A percentile compares a stretch with the other conserved stretches of the same genome.
Evolutionary conservation across 2,888 invertebrate genomes (phyloP).

Genomic region (Dione vanillae): DNA sequence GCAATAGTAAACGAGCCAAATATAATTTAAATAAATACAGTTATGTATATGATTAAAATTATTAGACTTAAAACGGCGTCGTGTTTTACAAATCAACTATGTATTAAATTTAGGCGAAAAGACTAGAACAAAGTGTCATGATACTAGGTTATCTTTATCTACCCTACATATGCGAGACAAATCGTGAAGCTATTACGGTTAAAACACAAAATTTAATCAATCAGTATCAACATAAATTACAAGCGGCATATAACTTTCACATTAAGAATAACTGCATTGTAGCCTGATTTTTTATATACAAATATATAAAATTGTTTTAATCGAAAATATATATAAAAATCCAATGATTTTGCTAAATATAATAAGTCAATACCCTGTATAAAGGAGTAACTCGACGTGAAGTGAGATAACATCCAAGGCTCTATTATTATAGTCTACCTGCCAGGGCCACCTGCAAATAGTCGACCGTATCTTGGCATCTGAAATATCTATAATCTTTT

Average conservation of each 20-base stretch:
- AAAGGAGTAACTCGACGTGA: constrained; percentile 3
- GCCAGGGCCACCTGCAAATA: constrained; percentile 44
- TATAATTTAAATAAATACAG: neutral
- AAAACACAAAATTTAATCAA: constrained; percentile 8
- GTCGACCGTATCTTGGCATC: constrained; percentile 39
- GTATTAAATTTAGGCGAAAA: too few relatives aligned
- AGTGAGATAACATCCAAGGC: constrained; percentile 36
- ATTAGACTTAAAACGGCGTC: too few relatives aligned
- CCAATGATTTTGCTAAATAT: neutral
- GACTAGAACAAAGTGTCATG: too few relatives aligned
- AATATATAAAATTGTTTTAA: too few relatives aligned
- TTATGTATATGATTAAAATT: too few relatives aligned
- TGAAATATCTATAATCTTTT: constrained; percentile 43
- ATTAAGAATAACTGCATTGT: constrained; percentile 17
- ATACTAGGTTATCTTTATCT: too few relatives aligned
- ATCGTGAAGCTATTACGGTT: neutral
- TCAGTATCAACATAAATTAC: constrained; percentile 12
- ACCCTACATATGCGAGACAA: too few relatives aligned
- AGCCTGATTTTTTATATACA: constrained; percentile 18
- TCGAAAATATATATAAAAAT: too few relatives aligned
- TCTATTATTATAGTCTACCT: constrained; percentile 35
- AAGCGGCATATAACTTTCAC: constrained; percentile 16
- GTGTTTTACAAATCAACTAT: too few relatives aligned
- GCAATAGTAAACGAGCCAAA: neutral
- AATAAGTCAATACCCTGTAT: constrained; percentile 12